Percentiles rank a stretch among this genome's conserved stretches.
phyloP scores from a whole-genome alignment of 2,888 invertebrate genomes.

The Amblyjoppa fuscipennis region DNA sequence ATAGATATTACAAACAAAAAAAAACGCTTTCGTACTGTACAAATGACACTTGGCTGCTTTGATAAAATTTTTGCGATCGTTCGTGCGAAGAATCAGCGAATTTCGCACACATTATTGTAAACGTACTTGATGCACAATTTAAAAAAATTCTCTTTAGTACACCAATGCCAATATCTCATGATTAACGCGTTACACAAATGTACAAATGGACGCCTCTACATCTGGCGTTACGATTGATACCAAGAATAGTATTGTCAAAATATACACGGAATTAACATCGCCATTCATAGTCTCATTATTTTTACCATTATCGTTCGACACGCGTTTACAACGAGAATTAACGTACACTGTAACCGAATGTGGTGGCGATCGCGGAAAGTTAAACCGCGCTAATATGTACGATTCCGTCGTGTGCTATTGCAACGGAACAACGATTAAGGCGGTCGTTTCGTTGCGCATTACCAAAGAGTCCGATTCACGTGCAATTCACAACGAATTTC shows the following conservation, averaged over 20 bases:
- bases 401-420: constrained; percentile 69
- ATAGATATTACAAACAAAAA: constrained; percentile 28
- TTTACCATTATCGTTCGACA: constrained; percentile 45
- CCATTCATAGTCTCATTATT: constrained; percentile 56
- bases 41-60: background rate
- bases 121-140: constrained; percentile 1
- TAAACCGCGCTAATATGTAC: constrained; percentile 70
- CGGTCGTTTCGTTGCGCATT: background rate
- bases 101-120: constrained; percentile 5
- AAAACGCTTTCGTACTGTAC: constrained; percentile 30
- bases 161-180: constrained; percentile 28
- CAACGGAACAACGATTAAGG: constrained; percentile 62
- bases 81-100: background rate
- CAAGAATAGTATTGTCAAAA: constrained; percentile 83
- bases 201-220: constrained; percentile 76
- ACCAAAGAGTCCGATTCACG: too few relatives aligned
- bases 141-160: constrained; percentile 1
- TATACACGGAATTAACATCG: constrained; percentile 78
- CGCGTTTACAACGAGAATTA: constrained; percentile 76
- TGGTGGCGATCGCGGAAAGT: constrained; percentile 66
- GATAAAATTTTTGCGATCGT: constrained; percentile 22
- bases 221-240: constrained; percentile 72
- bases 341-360: constrained; percentile 78
- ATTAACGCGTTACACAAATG: constrained; percentile 67
- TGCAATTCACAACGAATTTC: too few relatives aligned